These are phyloP conservation scores for Lordiphosa mommai DNA, from an alignment of 1,140 invertebrate species.

Conservation along the genomic window DNA sequence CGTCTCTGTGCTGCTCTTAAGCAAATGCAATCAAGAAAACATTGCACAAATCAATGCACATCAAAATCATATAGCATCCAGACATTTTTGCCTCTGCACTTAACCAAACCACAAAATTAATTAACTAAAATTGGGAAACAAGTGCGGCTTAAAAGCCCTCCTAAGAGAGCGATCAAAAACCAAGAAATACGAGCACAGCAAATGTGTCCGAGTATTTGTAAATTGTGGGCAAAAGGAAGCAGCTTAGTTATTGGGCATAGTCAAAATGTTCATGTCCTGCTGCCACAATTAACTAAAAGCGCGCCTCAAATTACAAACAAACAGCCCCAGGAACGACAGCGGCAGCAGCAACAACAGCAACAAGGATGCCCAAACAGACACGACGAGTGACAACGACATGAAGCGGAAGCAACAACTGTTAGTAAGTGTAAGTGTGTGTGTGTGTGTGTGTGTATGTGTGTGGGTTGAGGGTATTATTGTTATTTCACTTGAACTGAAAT, in stretches of 20 bases:
- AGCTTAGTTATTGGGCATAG: conserved; percentile 65
- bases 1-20: background rate
- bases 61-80: conserved; percentile 31
- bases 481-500: conserved; percentile 63
- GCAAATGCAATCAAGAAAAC: conserved; percentile 4
- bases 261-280: conserved; percentile 67
- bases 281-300: conserved; percentile 77
- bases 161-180: conserved; percentile 57
- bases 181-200: conserved; percentile 53
- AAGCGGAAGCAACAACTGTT: conserved; percentile 70
- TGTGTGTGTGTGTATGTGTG: conserved; percentile 1
- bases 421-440: conserved; percentile 5
- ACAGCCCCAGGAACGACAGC: conserved; percentile 24
- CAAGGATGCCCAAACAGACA: conserved; percentile 30
- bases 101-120: conserved; percentile 72
- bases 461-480: conserved; percentile 50
- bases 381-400: conserved; percentile 60
- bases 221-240: conserved; percentile 19
- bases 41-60: conserved; percentile 46
- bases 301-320: conserved; percentile 77
- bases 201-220: conserved; percentile 12
- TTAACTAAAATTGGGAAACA: conserved; percentile 63
- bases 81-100: conserved; percentile 43
- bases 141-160: conserved; percentile 31
- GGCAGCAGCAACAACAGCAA: conserved; percentile 23